Base-by-base conservation (phyloP, 2,888 invertebrate genomes). In the Drosophila neotestacea region DNA sequence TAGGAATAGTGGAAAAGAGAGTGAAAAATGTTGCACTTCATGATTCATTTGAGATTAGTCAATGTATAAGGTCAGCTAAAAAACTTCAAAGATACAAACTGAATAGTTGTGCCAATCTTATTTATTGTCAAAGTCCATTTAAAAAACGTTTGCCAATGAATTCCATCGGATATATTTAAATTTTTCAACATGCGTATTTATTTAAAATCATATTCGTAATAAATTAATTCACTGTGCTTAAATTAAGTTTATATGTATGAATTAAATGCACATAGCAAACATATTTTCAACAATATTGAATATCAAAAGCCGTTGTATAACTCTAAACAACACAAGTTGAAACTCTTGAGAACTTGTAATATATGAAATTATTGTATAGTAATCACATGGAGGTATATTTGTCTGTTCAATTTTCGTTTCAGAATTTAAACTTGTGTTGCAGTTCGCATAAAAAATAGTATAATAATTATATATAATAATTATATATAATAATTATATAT, bases 141-240 rank as follows among this genome's bases (percentile, higher is more conserved):
- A 2, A 41, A 39, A 39, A 41, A 41, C 4, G 7, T 4, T 16
- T 9, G 6, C 16, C 2, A 16, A 4, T 0, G 4, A 22, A 11
- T 27, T 11, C 11, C 27, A 10, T 27, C 1, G 6, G 5, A 11
- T 42, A 11, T 22, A 48, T n/a, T 34, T 6, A 9, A 48, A 28
- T 41, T 38, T 28, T n/a, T 42, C 28, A 56, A 51, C 30, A 47
- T 56, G 41, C 27, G 60, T 32, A 16, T 79, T 63, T 63, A 65
- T 59, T 81, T 46, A 50, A 46, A 61, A 63, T 61, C 61, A 63
- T 32, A 47, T 62, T 80, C 27, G 47, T 51, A 79, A 80, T 83
- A 77, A 83, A 73, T 80, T 64, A 66, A 38, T 73, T 59, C 61
- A 66, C 44, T 50, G 51, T 58, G 44, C 61, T 67, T 73, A 83